These are phyloP conservation scores for Perdita meconis DNA, from an alignment of 2,888 invertebrate genomes.

Conservation along the genomic window DNA sequence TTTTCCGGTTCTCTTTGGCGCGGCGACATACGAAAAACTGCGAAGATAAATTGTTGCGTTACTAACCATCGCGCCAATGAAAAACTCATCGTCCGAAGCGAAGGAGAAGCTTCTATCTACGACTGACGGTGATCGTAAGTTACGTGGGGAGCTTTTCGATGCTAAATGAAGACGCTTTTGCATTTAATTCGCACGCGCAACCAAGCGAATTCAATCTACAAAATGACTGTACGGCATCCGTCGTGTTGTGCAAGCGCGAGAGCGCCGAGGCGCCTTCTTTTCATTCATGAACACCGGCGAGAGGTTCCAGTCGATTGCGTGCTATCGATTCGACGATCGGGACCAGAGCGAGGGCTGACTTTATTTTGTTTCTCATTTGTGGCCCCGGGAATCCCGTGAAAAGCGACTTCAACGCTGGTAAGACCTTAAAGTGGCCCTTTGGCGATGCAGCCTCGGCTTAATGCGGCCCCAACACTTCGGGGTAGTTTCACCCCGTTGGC, in stretches of 20 bases:
- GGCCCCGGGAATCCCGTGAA: slow-evolving; percentile 15
- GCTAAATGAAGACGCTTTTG: slow-evolving; percentile 27
- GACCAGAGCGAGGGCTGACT: not conserved
- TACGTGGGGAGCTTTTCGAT: not conserved
- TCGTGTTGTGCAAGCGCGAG: slow-evolving; percentile 33
- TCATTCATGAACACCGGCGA: slow-evolving; percentile 38
- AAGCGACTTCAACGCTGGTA: slow-evolving; percentile 25
- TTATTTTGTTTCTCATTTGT: slow-evolving; percentile 38
- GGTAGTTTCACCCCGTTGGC: slow-evolving; percentile 46
- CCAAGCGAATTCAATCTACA: slow-evolving; percentile 33
- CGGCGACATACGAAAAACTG: too few relatives aligned
- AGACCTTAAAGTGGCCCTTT: slow-evolving; percentile 56
- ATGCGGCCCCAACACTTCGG: slow-evolving; percentile 38
- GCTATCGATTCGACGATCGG: slow-evolving; percentile 45
- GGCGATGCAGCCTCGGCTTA: slow-evolving; percentile 26
- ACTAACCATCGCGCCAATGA: too few relatives aligned
- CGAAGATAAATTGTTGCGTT: too few relatives aligned
- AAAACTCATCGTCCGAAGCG: not conserved
- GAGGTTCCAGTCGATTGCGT: slow-evolving; percentile 45
- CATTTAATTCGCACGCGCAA: slow-evolving; percentile 24
- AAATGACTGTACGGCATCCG: slow-evolving; percentile 42
- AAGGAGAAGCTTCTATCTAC: not conserved
- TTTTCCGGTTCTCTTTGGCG: too few relatives aligned
- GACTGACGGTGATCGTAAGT: not conserved
- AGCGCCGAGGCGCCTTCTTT: slow-evolving; percentile 27